Base-by-base conservation (phyloP, 1,140 invertebrate species). In the Papilio helenus region DNA sequence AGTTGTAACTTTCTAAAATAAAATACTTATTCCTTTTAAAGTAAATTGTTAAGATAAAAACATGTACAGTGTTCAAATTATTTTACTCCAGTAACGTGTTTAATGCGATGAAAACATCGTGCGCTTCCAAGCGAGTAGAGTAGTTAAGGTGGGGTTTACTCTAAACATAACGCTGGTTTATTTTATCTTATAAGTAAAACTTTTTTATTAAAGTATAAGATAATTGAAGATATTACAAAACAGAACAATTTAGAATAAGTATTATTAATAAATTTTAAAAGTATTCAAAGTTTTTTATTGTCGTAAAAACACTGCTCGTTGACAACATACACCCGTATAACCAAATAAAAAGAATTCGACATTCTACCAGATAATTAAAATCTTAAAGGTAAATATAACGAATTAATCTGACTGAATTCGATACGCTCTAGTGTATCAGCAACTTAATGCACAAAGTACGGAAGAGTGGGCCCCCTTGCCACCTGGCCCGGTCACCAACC, bases 21-120 rank as follows among this genome's bases (percentile, higher is more conserved):
- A 16, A 34, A 61, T 58, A 58, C 9, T 23, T 61, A 68, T 68
- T 68, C 5, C 61, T 68, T 68, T 29, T 29, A 68, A 68, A 29
- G 61, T 29, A 68, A 68, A 68, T 68, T 68, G 61, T 68, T 68
- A 16, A 29, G 26, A 65, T 65, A 26, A 68, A 68, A 34, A 29
- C 26, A 29, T 68, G 34, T 68, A 68, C 61, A 29, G 61, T 26
- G 14, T 68, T 68, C 14, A 68, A 68, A 68, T 68, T 68, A 68
- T 68, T 68, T 68, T 68, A 68, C 61, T 26, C 61, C 61, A 68
- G 61, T 68, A 68, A 68, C 61, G 23, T 65, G 61, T 65, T 65
- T 65, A 65, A 65, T 65, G 61, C 29, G 23, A 65, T 29, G 61
- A 65, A 65, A 65, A 65, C 34, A 61, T 61, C 23, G 61, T 65